phyloP scores from a whole-genome alignment of 2,113 vertebrate species.

The Toxostoma redivivum region DNA sequence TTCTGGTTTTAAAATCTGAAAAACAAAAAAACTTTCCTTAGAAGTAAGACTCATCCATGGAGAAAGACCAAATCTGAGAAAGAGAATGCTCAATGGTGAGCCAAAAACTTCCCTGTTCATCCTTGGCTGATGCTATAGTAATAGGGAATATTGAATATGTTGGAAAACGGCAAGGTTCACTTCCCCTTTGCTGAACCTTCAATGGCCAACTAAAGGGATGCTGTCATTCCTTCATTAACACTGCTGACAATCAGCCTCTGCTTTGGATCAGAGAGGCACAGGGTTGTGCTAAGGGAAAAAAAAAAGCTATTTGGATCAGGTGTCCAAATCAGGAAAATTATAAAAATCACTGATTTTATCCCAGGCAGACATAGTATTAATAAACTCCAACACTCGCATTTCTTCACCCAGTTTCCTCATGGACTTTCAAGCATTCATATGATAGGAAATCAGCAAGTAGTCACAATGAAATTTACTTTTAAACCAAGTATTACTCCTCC shows the following conservation, averaged over 20 bases:
- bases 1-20: background rate
- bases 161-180: background rate
- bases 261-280: background rate
- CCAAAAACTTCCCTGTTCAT: background rate
- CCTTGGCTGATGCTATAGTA: background rate
- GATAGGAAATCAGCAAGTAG: background rate
- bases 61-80: background rate
- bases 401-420: background rate
- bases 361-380: background rate
- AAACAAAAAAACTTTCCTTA: background rate
- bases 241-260: background rate
- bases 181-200: background rate
- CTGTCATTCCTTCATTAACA: background rate
- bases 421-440: background rate
- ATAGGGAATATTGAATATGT: background rate
- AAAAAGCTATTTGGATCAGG: background rate
- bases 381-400: background rate
- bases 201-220: background rate
- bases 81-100: background rate
- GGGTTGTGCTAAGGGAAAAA: background rate
- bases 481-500: background rate
- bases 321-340: background rate
- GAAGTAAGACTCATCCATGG: background rate
- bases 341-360: background rate
- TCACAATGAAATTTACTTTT: background rate